Evolutionary conservation across 2,797 vertebrate species (phyloP), one percentile per base, ranked within the genome.

Genomic region (Chrysolophus pictus): DNA sequence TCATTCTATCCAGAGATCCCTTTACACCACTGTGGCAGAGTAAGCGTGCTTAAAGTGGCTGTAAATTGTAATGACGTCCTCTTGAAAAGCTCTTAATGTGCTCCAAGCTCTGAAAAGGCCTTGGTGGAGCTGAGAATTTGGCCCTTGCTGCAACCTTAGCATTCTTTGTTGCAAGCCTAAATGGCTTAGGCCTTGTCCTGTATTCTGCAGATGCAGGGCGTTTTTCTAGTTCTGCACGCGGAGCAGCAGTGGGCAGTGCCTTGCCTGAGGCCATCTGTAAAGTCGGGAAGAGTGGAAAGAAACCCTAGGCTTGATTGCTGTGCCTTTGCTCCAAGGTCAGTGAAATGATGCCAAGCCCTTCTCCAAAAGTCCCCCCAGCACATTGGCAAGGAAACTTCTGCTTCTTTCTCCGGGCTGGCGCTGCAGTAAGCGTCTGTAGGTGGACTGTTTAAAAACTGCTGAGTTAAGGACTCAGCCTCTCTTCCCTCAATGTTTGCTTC

Each of bases 181-280:
- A 3, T 1, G 51, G 35, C 0, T 31, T 9, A 16, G 41, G 42
- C 56, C 14, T 39, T 55, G 47, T 37, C 11, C 64, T 3, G 0
- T 3, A 1, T 2, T 53, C 42, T 60, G 75, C 8, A 49, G 37
- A 14, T 9, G 29, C n/a, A 2, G 41, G 7, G 49, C 26, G 64
- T 5, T 19, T 83, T 44, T 19, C 22, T 35, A 0, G 0, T 28
- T 46, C n/a, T 11, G 2, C 24, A 2, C 0, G 0, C 0, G 1
- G 68, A 87, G 47, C 21, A 85, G 72, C 24, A 21, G 35, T 12
- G 2, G 2, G 37, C 1, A 3, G 58, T 26, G 55, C 62, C 42
- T 73, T 33, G 22, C 59, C 44, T 4, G 1, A 31, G 44, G 56
- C 59, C 55, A 9, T 2, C 10, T 15, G 21, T 47, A 55, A 55